A percentile compares a stretch with the other conserved stretches of the same genome.
Evolutionary conservation across 1,140 invertebrate genomes (phyloP).

Genomic region (Branchinecta lindahli): DNA sequence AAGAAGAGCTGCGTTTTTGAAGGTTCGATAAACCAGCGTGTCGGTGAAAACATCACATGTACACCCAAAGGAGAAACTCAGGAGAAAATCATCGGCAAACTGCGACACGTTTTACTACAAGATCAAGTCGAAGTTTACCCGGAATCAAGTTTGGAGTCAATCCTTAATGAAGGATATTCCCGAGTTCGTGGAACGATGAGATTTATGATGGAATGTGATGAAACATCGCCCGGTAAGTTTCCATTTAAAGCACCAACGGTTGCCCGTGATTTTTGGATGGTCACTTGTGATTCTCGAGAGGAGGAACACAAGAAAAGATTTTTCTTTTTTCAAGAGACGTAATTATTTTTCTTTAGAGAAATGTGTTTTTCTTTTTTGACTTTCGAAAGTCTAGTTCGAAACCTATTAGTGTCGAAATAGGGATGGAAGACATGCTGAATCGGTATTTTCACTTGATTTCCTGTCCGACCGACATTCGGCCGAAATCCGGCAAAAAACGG

Average conservation of each 20-base stretch:
- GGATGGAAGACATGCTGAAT: too few species aligned
- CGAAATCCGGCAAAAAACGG: too few species aligned
- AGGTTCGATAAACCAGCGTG: conserved; percentile 43
- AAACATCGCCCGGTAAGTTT: conserved; percentile 37
- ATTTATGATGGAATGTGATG: conserved; percentile 44
- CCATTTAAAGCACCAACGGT: background rate
- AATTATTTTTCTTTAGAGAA: too few species aligned
- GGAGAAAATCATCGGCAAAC: conserved; percentile 42
- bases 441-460: too few species aligned
- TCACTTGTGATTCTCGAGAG: too few species aligned
- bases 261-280: too few species aligned
- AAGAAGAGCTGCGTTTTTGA: conserved; percentile 32
- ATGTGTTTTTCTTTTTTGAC: too few species aligned
- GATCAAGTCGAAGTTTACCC: conserved; percentile 52
- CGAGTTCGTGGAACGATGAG: conserved; percentile 42
- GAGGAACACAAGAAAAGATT: too few species aligned
- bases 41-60: conserved; percentile 35
- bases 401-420: too few species aligned
- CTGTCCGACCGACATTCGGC: too few species aligned
- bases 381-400: too few species aligned
- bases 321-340: too few species aligned
- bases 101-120: conserved; percentile 49
- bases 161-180: conserved; percentile 43
- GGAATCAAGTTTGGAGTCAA: conserved; percentile 34
- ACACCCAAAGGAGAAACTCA: conserved; percentile 21